phyloP scores from a whole-genome alignment of 2,888 invertebrate species.

The Erebia palarica region DNA sequence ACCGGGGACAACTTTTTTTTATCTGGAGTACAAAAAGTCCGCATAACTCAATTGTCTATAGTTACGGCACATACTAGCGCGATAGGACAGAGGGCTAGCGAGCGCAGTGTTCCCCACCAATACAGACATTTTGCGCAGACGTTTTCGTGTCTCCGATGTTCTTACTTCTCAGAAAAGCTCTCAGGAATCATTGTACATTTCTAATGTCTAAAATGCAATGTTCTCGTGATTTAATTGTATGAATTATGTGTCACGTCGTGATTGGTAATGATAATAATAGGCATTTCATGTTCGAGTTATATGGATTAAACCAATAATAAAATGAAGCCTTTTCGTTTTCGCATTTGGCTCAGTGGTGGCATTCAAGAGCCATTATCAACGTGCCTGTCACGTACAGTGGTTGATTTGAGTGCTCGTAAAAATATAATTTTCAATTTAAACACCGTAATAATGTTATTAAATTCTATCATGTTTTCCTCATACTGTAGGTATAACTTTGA shows the following conservation, averaged over 20 bases:
- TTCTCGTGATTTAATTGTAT: background rate
- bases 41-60: too few relatives aligned
- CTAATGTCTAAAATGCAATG: background rate
- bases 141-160: too few relatives aligned
- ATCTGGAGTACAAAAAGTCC: too few relatives aligned
- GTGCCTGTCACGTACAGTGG: constrained; percentile 49
- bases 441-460: constrained; percentile 28
- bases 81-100: too few relatives aligned
- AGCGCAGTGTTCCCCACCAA: too few relatives aligned
- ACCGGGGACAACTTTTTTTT: too few relatives aligned
- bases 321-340: constrained; percentile 43
- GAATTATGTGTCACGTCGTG: too few relatives aligned
- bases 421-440: constrained; percentile 39
- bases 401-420: constrained; percentile 43
- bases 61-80: too few relatives aligned
- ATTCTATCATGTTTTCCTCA: constrained; percentile 18
- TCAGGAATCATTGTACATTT: too few relatives aligned
- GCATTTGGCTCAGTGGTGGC: constrained; percentile 41
- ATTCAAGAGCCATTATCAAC: constrained; percentile 50
- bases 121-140: too few relatives aligned
- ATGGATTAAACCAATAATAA: constrained; percentile 48
- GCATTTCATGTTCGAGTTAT: background rate
- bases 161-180: too few relatives aligned
- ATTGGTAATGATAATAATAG: background rate
- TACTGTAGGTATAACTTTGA: background rate